Conservation (phyloP, 1,140 invertebrate genomes). For the Ips typographus region DNA sequence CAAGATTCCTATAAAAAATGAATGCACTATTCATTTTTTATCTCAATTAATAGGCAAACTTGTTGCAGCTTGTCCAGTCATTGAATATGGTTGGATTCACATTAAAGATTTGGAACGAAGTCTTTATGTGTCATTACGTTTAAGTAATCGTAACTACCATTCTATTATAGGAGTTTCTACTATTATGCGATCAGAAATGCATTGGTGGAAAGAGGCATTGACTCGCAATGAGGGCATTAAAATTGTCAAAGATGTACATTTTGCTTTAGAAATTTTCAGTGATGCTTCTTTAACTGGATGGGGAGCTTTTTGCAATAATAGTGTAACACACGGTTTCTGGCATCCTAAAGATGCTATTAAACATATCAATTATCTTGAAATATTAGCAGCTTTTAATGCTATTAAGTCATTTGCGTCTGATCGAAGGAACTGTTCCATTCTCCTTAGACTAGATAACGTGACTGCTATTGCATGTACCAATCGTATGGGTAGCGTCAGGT, state of each 20-base stretch:
- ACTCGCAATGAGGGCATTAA: neutral
- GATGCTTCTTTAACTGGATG: slow-evolving; percentile 14
- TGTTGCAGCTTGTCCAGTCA: slow-evolving; percentile 3
- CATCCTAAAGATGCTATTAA: slow-evolving; percentile 21
- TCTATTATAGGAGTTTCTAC: neutral
- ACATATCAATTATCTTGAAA: slow-evolving; percentile 27
- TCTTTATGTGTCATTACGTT: neutral
- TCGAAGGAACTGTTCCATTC: slow-evolving; percentile 8
- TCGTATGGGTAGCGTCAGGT: slow-evolving; percentile 42
- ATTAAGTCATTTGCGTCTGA: slow-evolving; percentile 25
- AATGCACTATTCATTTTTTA: too few species aligned
- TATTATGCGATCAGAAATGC: too few species aligned
- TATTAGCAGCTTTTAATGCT: slow-evolving; percentile 18
- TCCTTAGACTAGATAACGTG: slow-evolving; percentile 10
- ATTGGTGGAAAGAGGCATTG: neutral
- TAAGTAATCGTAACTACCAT: neutral
- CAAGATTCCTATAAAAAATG: neutral
- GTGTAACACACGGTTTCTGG: slow-evolving; percentile 37
- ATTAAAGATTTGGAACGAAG: neutral
- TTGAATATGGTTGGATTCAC: neutral
- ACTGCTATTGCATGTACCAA: slow-evolving; percentile 18
- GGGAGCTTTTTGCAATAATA: slow-evolving; percentile 27
- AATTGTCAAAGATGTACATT: neutral
- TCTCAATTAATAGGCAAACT: neutral
- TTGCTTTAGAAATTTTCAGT: slow-evolving; percentile 18